phyloP scores from a whole-genome alignment of 2,888 invertebrate genomes.

The Bombylius major region DNA sequence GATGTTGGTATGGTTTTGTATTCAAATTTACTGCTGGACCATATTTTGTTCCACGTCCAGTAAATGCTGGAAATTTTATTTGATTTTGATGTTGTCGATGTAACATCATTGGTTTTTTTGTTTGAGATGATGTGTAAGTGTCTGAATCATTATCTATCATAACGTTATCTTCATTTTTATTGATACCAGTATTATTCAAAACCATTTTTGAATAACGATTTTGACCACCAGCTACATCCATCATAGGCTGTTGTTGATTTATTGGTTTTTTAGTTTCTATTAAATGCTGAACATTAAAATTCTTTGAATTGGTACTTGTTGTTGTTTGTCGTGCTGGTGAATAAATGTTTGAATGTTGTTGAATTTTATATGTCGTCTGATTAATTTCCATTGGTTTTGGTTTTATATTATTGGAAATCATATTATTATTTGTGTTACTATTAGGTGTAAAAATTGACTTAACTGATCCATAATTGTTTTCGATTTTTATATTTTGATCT shows the following conservation, averaged over 20 bases:
- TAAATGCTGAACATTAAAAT: slow-evolving; percentile 9
- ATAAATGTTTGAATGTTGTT: neutral
- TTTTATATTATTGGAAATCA: neutral
- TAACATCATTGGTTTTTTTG: neutral
- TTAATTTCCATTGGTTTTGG: neutral
- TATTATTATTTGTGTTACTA: too few relatives aligned
- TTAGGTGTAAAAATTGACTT: neutral
- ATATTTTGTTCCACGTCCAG: neutral
- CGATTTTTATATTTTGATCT: neutral
- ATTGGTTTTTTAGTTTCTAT: slow-evolving; percentile 4
- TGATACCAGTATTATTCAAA: neutral
- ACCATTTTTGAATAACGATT: neutral
- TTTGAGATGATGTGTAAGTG: too few relatives aligned
- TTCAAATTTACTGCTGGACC: neutral
- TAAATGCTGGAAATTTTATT: neutral
- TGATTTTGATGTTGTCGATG: neutral
- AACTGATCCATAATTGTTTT: neutral
- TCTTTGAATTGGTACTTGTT: slow-evolving; percentile 5
- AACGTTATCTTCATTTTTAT: neutral
- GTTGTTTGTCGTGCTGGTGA: neutral
- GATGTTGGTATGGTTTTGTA: neutral
- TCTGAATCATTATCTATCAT: slow-evolving; percentile 2
- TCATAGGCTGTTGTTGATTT: neutral
- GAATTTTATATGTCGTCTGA: neutral
- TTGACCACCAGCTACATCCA: too few relatives aligned